Evolutionary conservation across 2,888 invertebrate species (phyloP).

Genomic region (Scaptomyza reducta): DNA sequence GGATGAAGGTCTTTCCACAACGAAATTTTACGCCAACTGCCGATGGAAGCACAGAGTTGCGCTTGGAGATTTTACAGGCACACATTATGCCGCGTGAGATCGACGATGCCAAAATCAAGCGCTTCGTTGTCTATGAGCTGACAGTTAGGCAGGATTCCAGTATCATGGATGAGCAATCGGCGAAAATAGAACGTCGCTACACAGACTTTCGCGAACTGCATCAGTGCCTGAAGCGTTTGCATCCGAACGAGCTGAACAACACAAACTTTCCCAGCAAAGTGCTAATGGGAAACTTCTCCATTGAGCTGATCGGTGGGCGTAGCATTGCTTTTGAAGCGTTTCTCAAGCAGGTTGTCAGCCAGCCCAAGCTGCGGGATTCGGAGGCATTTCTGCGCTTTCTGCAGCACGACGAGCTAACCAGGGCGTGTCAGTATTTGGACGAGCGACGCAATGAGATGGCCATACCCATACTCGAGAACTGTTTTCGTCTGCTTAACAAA

Average conservation of each 20-base stretch:
- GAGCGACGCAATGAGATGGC: slow-evolving; percentile 87
- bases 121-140: slow-evolving; percentile 89
- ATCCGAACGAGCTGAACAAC: slow-evolving; percentile 85
- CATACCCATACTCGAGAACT: slow-evolving; percentile 87
- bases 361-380: slow-evolving; percentile 86
- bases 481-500: slow-evolving; percentile 88
- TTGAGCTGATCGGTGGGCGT: slow-evolving; percentile 87
- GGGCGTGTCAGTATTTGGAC: slow-evolving; percentile 86
- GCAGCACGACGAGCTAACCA: slow-evolving; percentile 87
- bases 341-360: slow-evolving; percentile 86
- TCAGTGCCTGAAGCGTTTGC: slow-evolving; percentile 86
- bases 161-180: slow-evolving; percentile 86
- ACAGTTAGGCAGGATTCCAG: slow-evolving; percentile 86
- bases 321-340: slow-evolving; percentile 88
- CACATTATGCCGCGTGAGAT: slow-evolving; percentile 87
- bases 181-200: slow-evolving; percentile 89
- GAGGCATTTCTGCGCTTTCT: slow-evolving; percentile 87
- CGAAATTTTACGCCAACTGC: slow-evolving; percentile 60
- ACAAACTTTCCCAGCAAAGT: slow-evolving; percentile 89
- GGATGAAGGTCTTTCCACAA: slow-evolving; percentile 75
- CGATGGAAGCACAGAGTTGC: slow-evolving; percentile 76
- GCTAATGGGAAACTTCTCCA: slow-evolving; percentile 89
- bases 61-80: slow-evolving; percentile 89
- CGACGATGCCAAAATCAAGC: slow-evolving; percentile 85
- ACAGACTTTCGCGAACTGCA: slow-evolving; percentile 89